phyloP scores from a whole-genome alignment of 2,797 vertebrate species.

The Masticophis lateralis region DNA sequence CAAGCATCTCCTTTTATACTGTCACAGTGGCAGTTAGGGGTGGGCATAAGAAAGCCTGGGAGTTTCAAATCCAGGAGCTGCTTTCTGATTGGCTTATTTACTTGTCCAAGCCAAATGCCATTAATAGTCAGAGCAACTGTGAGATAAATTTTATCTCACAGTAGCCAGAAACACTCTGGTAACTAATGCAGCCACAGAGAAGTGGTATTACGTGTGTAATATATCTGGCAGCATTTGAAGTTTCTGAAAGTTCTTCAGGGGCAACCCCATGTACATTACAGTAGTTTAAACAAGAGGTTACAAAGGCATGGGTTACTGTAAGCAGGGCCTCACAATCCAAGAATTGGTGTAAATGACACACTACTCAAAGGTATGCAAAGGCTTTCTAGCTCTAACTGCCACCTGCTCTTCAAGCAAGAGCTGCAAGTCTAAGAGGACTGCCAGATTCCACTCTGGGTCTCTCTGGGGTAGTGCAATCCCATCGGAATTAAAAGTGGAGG shows the following conservation, averaged over 20 bases:
- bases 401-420: not conserved
- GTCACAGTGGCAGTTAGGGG: too few relatives aligned
- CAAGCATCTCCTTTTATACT: too few relatives aligned
- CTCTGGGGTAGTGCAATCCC: too few relatives aligned
- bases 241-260: not conserved
- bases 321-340: not conserved
- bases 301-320: too few relatives aligned
- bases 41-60: too few relatives aligned
- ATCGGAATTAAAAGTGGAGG: not conserved
- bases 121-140: too few relatives aligned
- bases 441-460: not conserved
- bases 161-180: not conserved
- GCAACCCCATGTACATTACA: not conserved
- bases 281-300: too few relatives aligned
- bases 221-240: not conserved
- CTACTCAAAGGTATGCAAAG: not conserved
- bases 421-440: not conserved
- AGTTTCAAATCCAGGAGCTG: too few relatives aligned
- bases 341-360: not conserved
- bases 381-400: not conserved
- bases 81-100: too few relatives aligned
- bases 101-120: too few relatives aligned
- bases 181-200: not conserved
- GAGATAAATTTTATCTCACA: too few relatives aligned
- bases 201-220: not conserved